Evolutionary conservation across 2,113 vertebrate genomes (phyloP).

Genomic region (Thunnus thynnus): DNA sequence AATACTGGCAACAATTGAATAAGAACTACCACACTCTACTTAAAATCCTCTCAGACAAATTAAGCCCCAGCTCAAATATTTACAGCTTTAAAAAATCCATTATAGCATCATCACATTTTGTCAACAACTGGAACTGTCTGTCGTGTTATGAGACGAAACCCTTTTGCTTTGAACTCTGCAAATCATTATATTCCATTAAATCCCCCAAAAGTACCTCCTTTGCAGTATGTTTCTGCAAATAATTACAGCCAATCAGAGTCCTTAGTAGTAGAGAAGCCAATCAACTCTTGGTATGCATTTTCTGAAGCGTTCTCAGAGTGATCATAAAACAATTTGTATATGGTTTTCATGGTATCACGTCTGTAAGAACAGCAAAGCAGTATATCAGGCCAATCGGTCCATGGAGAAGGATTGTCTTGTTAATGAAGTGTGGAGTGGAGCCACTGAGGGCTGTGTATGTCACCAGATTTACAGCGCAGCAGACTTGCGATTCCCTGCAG

Average conservation of each 20-base stretch:
- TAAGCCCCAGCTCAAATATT: constrained; percentile 46
- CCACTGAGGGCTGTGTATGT: constrained; percentile 67
- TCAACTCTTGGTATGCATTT: constrained; percentile 13
- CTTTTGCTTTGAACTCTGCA: background rate
- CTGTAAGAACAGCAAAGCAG: constrained; percentile 18
- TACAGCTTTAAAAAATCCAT: constrained; percentile 37
- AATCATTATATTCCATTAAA: constrained; percentile 23
- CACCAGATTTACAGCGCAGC: constrained; percentile 72
- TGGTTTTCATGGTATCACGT: constrained; percentile 23
- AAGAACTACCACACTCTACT: constrained; percentile 32
- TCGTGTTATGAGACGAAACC: constrained; percentile 2
- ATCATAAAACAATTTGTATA: constrained; percentile 47
- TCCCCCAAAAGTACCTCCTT: background rate
- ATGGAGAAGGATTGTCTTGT: constrained; percentile 69
- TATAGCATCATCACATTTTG: background rate
- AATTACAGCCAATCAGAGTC: constrained; percentile 21
- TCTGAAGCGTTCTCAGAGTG: constrained; percentile 25
- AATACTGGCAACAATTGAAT: constrained; percentile 50
- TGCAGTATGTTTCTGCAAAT: constrained; percentile 11
- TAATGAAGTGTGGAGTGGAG: constrained; percentile 79
- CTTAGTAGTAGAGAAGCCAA: constrained; percentile 20
- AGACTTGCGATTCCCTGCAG: constrained; percentile 68
- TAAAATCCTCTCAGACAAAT: constrained; percentile 46
- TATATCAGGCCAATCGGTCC: constrained; percentile 62
- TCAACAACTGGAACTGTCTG: background rate